These are phyloP conservation scores for Yponomeuta sedellus DNA, from an alignment of 2,888 invertebrate species.

Conservation along the genomic window DNA sequence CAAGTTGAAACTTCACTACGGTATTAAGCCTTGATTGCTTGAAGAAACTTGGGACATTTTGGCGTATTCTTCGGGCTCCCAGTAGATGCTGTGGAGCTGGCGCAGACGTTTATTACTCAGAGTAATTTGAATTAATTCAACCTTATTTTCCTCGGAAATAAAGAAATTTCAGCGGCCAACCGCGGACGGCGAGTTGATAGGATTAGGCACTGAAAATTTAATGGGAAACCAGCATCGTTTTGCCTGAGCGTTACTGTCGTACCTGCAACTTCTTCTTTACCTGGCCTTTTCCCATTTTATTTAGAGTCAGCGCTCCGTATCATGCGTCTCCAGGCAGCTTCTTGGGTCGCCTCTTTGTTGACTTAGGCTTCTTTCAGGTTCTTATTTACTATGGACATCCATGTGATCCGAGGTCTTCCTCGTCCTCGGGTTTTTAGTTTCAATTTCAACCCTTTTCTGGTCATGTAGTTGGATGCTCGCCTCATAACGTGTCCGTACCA, in stretches of 20 bases:
- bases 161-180: constrained; percentile 17
- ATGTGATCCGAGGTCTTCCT: too few species aligned
- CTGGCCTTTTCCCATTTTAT: too few species aligned
- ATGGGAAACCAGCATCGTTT: background rate
- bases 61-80: constrained; percentile 74
- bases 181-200: constrained; percentile 11
- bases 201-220: constrained; percentile 9
- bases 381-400: too few species aligned
- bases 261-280: too few species aligned
- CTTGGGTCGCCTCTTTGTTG: too few species aligned
- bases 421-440: too few species aligned
- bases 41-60: constrained; percentile 76
- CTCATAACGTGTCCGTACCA: too few species aligned
- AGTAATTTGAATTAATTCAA: constrained; percentile 66
- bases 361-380: too few species aligned
- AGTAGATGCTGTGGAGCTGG: constrained; percentile 65
- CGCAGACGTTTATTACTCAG: constrained; percentile 69
- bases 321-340: too few species aligned
- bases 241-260: background rate
- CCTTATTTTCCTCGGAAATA: constrained; percentile 42
- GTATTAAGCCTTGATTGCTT: constrained; percentile 77
- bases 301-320: too few species aligned
- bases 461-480: too few species aligned
- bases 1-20: constrained; percentile 75
- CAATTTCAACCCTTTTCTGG: too few species aligned